Percentiles rank a stretch among this genome's conserved stretches.
These are phyloP conservation scores for Oxyscelio sp. DNA, from an alignment of 2,888 invertebrate genomes.

Conservation along the genomic window DNA sequence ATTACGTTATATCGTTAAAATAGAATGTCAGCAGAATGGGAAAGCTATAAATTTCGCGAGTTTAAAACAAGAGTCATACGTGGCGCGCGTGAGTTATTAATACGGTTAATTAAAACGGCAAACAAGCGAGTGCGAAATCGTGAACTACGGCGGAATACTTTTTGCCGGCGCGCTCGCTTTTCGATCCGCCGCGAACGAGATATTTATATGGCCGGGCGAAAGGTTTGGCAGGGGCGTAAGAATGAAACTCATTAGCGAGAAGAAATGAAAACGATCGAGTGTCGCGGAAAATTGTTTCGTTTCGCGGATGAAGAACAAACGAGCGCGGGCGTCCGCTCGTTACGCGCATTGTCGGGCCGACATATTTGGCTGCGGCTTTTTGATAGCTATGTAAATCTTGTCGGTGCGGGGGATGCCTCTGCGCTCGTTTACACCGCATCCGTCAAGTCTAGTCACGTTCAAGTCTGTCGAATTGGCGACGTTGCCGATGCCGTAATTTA, in stretches of 20 bases:
- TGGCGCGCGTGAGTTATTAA: slow-evolving; percentile 59
- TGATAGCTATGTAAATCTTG: slow-evolving; percentile 70
- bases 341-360: slow-evolving; percentile 42
- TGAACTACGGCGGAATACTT: slow-evolving; percentile 44
- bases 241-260: slow-evolving; percentile 27
- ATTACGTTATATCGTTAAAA: slow-evolving; percentile 32
- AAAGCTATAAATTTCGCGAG: slow-evolving; percentile 44
- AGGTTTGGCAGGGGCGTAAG: slow-evolving; percentile 1
- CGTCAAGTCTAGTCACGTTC: slow-evolving; percentile 80
- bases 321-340: slow-evolving; percentile 38
- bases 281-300: slow-evolving; percentile 9
- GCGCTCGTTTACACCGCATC: slow-evolving; percentile 73
- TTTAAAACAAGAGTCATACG: slow-evolving; percentile 63
- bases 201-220: neutral
- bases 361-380: slow-evolving; percentile 65
- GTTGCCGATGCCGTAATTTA: slow-evolving; percentile 78
- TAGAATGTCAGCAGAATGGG: slow-evolving; percentile 18
- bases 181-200: slow-evolving; percentile 29
- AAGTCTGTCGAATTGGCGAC: slow-evolving; percentile 76
- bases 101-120: slow-evolving; percentile 75
- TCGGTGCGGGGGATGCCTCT: slow-evolving; percentile 38
- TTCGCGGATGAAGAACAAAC: slow-evolving; percentile 24
- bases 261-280: slow-evolving; percentile 4
- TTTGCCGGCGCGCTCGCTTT: too few species aligned
- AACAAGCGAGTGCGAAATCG: slow-evolving; percentile 67